These are phyloP conservation scores for Aplocera efformata DNA, from an alignment of 2,888 invertebrate genomes.

Conservation along the genomic window DNA sequence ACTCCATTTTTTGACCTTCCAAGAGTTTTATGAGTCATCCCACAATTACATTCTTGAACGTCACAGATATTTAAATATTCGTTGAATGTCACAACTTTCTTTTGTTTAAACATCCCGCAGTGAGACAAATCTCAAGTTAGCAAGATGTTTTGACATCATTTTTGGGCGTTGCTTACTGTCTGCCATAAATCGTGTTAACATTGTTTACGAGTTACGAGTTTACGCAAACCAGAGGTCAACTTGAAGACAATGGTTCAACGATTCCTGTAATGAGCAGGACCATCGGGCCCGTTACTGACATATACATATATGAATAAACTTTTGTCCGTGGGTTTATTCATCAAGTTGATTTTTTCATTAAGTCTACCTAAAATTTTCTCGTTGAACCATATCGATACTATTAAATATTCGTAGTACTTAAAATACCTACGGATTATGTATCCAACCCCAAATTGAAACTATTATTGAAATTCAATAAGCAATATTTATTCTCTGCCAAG, in stretches of 20 bases:
- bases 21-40: conserved; percentile 56
- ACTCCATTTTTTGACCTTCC: conserved; percentile 58
- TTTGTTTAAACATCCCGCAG: conserved; percentile 60
- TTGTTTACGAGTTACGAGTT: conserved; percentile 33
- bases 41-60: conserved; percentile 52
- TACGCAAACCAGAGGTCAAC: conserved; percentile 35
- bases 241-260: conserved; percentile 33
- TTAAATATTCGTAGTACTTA: too few species aligned
- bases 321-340: conserved; percentile 5
- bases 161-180: conserved; percentile 29
- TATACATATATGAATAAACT: conserved; percentile 22
- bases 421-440: too few species aligned
- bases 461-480: too few species aligned
- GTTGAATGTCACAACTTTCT: conserved; percentile 44
- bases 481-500: too few species aligned
- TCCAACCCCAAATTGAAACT: too few species aligned
- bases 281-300: conserved; percentile 19
- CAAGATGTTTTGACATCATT: conserved; percentile 57
- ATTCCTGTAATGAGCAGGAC: conserved; percentile 35
- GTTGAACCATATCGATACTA: too few species aligned
- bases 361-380: too few species aligned
- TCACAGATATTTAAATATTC: conserved; percentile 6
- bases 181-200: conserved; percentile 29
- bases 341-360: neutral
- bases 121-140: conserved; percentile 48